Base-by-base conservation (phyloP, 2,797 vertebrate species). In the Enteromius unitaeniatus region DNA sequence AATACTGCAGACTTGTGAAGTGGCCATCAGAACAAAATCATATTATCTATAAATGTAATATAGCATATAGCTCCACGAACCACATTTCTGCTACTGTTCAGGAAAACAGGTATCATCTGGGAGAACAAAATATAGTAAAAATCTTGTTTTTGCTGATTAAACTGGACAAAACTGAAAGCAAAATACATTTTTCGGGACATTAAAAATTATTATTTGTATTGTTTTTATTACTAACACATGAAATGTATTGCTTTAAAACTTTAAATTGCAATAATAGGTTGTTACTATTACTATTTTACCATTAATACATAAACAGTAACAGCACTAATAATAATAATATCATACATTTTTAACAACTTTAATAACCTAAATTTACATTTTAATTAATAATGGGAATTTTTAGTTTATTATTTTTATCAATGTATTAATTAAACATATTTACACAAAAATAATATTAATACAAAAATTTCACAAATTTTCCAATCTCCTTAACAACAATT, bases 11-110 rank as follows among this genome's bases (percentile, higher is more conserved):
- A n/a, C 14, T 55, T 28, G 34, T 69, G 49, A 55, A 69, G 34
- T 14, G 64, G 49, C 14, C 15, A 69, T 69, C 21, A 78, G 26
- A 17, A 64, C 40, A 58, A 80, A 58, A 74, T 70, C 1, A 80
- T 70, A 17, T 26, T 11, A 68, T 79, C 47, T 51, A 55, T 11
- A 42, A 28, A 80, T 68, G 45, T 26, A 26, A 55, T 69, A 28
- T 55, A 13, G 31, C 21, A 2, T 79, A 15, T 23, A 4, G 21
- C 47, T 55, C 31, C 17, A 53, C 34, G 8, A 8, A 4, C 19
- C 13, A 34, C 37, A 26, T 26, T 77, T 62, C 37, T 45, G n/a
- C 13, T 26, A 62, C 14, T 4, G n/a, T 42, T 77, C 37, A 42
- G 58, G 15, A 45, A 26, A 42, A 28, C 23, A 23, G 53, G 37